Base-by-base conservation (phyloP, 2,888 invertebrate genomes). In the Frankliniella intonsa region DNA sequence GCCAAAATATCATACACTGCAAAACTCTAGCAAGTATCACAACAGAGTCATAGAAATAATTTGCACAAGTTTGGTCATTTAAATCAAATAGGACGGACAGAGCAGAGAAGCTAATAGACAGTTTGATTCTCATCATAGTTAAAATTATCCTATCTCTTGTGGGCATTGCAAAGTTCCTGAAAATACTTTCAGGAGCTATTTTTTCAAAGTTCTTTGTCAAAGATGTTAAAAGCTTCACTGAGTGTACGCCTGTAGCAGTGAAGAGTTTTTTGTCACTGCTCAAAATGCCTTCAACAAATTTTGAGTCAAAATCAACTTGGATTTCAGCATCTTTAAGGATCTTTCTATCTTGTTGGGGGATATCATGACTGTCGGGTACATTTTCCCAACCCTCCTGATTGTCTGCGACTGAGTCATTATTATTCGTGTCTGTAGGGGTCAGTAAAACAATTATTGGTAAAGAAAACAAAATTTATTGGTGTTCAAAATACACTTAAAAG, bases 1-100 rank as follows among this genome's bases (percentile, higher is more conserved):
- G 65, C 65, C 65, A n/a, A 65, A 65, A 65, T n/a, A 65, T n/a
- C 65, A 65, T 65, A 19, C 65, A 65, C 65, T 65, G 3, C 65
- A 65, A 19, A n/a, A 65, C 7, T 17, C 8, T 65, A 3, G 65
- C 1, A 19, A 65, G 65, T 0, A 65, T n/a, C 12, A 19, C 8
- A 19, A 65, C 17, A 5, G 3, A 3, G n/a, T 65, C 65, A 8
- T 65, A 65, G 8, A 65, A n/a, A 7, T 65, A 65, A 19, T 65
- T 65, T 5, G 10, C 1, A 65, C 65, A 65, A 3, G 65, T 65
- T 7, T 65, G 65, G 2, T 10, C 19, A n/a, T 17, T 65, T 17
- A 65, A n/a, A n/a, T 65, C 65, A 65, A 65, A 65, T n/a, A 65
- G n/a, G 2, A 65, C n/a, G 2, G 65, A 5, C 12, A n/a, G 3